Conservation (phyloP, 1,140 invertebrate species). For the Drosophila suzukii region DNA sequence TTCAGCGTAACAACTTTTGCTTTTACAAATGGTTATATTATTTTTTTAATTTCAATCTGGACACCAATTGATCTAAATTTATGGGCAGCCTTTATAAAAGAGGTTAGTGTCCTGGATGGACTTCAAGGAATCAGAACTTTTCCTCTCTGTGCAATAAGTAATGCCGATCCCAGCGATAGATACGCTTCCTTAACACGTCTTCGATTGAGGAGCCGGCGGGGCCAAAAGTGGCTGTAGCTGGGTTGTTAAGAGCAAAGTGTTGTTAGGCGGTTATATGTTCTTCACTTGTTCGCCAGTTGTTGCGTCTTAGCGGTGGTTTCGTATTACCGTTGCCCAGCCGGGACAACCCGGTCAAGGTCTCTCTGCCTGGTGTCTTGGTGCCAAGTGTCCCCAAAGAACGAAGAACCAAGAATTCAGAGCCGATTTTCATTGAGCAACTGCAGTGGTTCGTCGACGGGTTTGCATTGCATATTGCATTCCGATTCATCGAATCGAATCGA, state of each 20-base stretch:
- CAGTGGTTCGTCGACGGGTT: slow-evolving; percentile 24
- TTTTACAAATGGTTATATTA: too few relatives aligned
- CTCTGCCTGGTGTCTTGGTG: slow-evolving; percentile 14
- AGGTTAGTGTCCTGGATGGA: background rate
- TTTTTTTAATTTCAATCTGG: too few relatives aligned
- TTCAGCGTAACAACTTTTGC: too few relatives aligned
- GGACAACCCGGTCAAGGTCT: slow-evolving; percentile 70
- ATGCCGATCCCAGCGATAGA: slow-evolving; percentile 52
- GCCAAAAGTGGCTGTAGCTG: slow-evolving; percentile 30
- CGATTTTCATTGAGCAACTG: slow-evolving; percentile 46
- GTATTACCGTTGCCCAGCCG: slow-evolving; percentile 65
- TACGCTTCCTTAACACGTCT: slow-evolving; percentile 72
- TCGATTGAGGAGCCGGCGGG: slow-evolving; percentile 44
- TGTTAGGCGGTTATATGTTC: slow-evolving; percentile 65
- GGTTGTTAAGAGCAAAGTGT: slow-evolving; percentile 79
- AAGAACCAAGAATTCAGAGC: slow-evolving; percentile 13
- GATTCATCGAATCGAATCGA: slow-evolving; percentile 39
- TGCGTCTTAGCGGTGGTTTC: slow-evolving; percentile 75
- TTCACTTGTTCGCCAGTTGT: slow-evolving; percentile 48
- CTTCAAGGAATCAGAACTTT: background rate
- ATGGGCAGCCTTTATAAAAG: background rate
- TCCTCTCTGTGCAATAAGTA: slow-evolving; percentile 17
- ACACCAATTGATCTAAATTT: background rate
- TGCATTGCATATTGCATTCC: slow-evolving; percentile 30
- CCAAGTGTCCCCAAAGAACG: slow-evolving; percentile 37